phyloP scores from a whole-genome alignment of 2,888 invertebrate genomes.

The Andrena dorsata region DNA sequence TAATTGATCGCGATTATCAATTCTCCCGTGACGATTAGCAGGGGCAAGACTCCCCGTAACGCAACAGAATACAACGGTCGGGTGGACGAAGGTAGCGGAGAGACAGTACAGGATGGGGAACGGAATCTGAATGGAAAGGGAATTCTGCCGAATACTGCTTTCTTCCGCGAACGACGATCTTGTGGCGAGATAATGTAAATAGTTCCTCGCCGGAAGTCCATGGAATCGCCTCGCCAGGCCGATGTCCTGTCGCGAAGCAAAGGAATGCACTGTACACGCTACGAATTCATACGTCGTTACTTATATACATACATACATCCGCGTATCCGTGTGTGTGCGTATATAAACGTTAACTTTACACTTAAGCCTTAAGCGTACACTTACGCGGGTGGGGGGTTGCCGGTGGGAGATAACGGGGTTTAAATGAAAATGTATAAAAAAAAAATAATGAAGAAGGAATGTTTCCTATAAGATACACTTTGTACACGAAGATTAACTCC shows the following conservation, averaged over 20 bases:
- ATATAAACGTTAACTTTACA: constrained; percentile 67
- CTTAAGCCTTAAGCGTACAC: constrained; percentile 65
- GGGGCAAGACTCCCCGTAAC: too few species aligned
- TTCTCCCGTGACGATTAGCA: too few species aligned
- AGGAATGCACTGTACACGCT: constrained; percentile 25
- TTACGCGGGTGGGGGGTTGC: constrained; percentile 65
- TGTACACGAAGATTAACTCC: constrained; percentile 20
- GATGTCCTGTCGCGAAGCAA: constrained; percentile 32
- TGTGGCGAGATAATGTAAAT: constrained; percentile 65
- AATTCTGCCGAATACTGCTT: constrained; percentile 5
- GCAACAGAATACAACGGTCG: too few species aligned
- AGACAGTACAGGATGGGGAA: background rate
- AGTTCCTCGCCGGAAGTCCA: constrained; percentile 55
- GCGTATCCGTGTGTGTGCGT: constrained; percentile 18
- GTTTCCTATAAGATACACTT: constrained; percentile 20
- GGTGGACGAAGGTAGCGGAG: background rate
- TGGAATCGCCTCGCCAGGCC: constrained; percentile 30
- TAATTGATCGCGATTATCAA: too few species aligned
- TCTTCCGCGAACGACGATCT: constrained; percentile 32
- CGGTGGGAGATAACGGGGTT: constrained; percentile 17
- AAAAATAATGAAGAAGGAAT: constrained; percentile 1
- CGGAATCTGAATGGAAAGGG: background rate
- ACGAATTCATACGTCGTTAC: constrained; percentile 49
- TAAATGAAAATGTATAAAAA: constrained; percentile 5
- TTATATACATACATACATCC: constrained; percentile 28